Evolutionary conservation across 2,888 invertebrate genomes (phyloP).

Genomic region (Agonopterix arenella): DNA sequence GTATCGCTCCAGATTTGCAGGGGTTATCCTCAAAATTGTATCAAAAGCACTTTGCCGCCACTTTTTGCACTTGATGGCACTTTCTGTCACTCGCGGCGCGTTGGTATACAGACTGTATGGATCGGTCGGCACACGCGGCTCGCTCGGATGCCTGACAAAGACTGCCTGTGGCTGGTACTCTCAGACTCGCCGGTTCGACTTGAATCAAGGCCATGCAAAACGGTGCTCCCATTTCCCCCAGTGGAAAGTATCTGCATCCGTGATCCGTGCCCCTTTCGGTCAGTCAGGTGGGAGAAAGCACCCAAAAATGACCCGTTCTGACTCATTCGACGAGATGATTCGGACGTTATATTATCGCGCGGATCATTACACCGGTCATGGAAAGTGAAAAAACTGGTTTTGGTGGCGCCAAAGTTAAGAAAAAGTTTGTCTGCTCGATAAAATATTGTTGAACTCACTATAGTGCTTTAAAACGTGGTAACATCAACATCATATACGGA

Average conservation of each 20-base stretch:
- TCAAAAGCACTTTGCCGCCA: constrained; percentile 36
- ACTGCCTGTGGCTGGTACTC: constrained; percentile 32
- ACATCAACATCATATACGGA: too few species aligned
- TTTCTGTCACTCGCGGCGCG: constrained; percentile 44
- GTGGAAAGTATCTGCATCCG: constrained; percentile 73
- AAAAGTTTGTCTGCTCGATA: constrained; percentile 25
- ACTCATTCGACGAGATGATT: constrained; percentile 60
- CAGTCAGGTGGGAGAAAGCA: constrained; percentile 73
- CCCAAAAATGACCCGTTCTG: constrained; percentile 56
- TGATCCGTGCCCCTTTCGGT: constrained; percentile 65
- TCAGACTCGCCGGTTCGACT: constrained; percentile 24
- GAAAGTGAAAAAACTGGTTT: constrained; percentile 68
- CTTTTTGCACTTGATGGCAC: constrained; percentile 26
- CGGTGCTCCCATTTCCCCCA: constrained; percentile 66
- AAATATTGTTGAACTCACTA: too few species aligned
- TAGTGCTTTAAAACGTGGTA: too few species aligned
- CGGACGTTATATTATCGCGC: constrained; percentile 33
- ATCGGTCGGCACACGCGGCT: constrained; percentile 22
- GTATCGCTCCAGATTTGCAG: constrained; percentile 62
- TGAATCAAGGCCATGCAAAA: constrained; percentile 71
- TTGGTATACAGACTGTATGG: constrained; percentile 23
- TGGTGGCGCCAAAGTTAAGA: constrained; percentile 44
- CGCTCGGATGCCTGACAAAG: constrained; percentile 30
- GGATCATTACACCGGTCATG: constrained; percentile 26
- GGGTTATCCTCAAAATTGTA: constrained; percentile 38